Evolutionary conservation across 1,140 invertebrate genomes (phyloP), one percentile per base, ranked within the genome.

Genomic region (Chlorops oryzae): DNA sequence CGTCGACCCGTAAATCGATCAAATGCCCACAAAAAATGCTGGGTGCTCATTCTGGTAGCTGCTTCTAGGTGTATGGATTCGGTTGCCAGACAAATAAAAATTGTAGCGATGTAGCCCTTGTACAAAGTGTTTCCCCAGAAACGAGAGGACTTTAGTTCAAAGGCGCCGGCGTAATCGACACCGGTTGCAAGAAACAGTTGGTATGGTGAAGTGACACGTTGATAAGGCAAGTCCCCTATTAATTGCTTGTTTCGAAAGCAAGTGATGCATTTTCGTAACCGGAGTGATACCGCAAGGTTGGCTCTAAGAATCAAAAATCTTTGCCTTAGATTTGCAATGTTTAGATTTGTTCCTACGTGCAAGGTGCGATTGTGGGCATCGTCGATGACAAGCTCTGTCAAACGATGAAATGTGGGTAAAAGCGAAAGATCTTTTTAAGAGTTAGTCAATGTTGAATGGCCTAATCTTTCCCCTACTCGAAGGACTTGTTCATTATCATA

Each of bases 1-100:
- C n/a, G n/a, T n/a, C n/a, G n/a, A n/a, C n/a, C n/a, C n/a, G n/a
- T n/a, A n/a, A n/a, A n/a, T n/a, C n/a, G n/a, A n/a, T n/a, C n/a
- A n/a, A n/a, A n/a, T n/a, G n/a, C n/a, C n/a, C 39, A 40, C 7
- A 43, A 18, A 43, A 43, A 43, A 18, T 43, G 21, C 13, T 43
- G 27, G 9, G 22, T 43, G 4, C 1, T 4, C 10, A 49, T 17
- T 5, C 37, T 37, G 15, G 27, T 49, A 10, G 40, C 47, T 10
- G 34, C 23, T 40, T 49, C 23, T 9, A 49, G 24, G 24, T 39
- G 34, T 13, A 49, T 40, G n/a, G 34, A 17, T 23, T 49, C 40
- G 34, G 47, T 49, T 9, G 34, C 47, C 24, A 49, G 40, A 22
- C 34, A 49, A 12, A 49, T 40, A 49, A 39, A 49, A 7, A 38